Evolutionary conservation across 1,140 invertebrate species (phyloP).

Genomic region (Eciton burchellii): DNA sequence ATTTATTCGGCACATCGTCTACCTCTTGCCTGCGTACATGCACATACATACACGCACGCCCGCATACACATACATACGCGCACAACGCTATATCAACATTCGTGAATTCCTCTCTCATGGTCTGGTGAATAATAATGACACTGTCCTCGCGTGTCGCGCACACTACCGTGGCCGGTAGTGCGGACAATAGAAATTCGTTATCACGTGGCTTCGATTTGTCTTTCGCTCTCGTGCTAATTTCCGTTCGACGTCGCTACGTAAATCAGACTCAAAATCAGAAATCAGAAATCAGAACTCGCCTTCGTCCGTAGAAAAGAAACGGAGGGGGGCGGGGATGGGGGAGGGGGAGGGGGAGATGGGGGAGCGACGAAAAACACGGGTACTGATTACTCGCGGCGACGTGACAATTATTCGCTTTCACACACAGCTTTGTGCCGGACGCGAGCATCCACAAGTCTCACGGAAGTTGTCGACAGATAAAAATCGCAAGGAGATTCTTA

Average conservation of each 20-base stretch:
- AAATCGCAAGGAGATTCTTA: conserved; percentile 68
- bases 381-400: conserved; percentile 36
- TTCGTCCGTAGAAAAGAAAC: background rate
- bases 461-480: conserved; percentile 75
- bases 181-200: conserved; percentile 43
- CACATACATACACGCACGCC: background rate
- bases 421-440: conserved; percentile 75
- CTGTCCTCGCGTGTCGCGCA: conserved; percentile 4
- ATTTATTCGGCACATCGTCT: conserved; percentile 41
- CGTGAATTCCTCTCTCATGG: conserved; percentile 26
- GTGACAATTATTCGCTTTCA: conserved; percentile 75
- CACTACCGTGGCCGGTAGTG: background rate
- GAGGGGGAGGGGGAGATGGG: background rate
- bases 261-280: conserved; percentile 35
- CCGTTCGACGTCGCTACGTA: conserved; percentile 41
- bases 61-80: background rate
- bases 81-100: conserved; percentile 2
- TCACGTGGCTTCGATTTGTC: conserved; percentile 38
- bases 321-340: background rate
- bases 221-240: conserved; percentile 21
- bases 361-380: background rate
- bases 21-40: background rate
- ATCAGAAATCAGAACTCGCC: background rate
- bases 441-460: conserved; percentile 78
- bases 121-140: conserved; percentile 28